Conservation (phyloP, 2,888 invertebrate genomes). For the Hyles lineata region DNA sequence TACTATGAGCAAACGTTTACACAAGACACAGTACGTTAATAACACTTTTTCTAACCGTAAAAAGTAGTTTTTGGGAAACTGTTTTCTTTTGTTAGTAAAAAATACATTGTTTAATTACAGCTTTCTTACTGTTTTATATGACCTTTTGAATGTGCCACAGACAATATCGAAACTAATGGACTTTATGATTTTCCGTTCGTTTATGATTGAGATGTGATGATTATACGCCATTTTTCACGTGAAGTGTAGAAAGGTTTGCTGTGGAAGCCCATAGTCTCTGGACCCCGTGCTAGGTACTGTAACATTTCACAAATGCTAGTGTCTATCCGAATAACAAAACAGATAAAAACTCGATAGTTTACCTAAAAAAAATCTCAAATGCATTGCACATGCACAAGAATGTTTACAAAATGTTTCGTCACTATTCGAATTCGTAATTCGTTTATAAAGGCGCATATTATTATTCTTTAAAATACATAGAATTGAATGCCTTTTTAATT, state of each 20-base stretch:
- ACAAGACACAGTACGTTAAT: not conserved
- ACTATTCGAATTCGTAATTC: no score
- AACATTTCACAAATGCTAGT: conserved; percentile 36
- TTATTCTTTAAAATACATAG: no score
- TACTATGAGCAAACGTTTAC: conserved; percentile 7
- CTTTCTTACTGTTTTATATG: conserved; percentile 11
- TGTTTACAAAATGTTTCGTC: no score
- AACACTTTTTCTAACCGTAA: not conserved
- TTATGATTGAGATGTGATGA: not conserved
- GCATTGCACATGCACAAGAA: no score
- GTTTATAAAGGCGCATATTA: no score
- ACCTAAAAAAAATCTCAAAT: not conserved
- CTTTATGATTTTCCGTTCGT: not conserved
- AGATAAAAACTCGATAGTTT: not conserved
- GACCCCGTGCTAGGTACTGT: conserved; percentile 18
- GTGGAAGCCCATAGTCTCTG: conserved; percentile 1
- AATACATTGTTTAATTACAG: not conserved
- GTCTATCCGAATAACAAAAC: not conserved
- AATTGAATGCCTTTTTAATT: no score
- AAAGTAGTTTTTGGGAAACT: conserved; percentile 7
- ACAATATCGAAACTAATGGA: conserved; percentile 3
- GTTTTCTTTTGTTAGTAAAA: not conserved
- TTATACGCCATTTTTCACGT: not conserved
- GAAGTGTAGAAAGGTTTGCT: not conserved
- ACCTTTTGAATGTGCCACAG: not conserved